Evolutionary conservation across 2,113 vertebrate species (phyloP), one percentile per base, ranked within the genome.

Genomic region (Macaca nemestrina): DNA sequence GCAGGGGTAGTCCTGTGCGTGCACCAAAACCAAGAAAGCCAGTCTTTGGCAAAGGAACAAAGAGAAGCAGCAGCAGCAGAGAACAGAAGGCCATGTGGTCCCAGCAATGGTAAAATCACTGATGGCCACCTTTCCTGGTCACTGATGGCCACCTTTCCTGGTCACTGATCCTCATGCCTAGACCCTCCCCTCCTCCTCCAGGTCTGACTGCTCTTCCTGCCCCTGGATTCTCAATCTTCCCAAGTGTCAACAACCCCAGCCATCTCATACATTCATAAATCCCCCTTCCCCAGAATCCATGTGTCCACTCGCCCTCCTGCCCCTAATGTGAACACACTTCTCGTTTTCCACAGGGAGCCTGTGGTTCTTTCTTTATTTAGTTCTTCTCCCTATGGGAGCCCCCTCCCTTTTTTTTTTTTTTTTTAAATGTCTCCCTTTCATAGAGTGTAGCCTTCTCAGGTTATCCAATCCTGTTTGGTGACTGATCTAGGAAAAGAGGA

Each of bases 1-100:
- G 11, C 0, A 1, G n/a, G 30, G 25, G 27, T 55, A 55, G 48
- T 43, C 70, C 78, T 32, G 6, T 57, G 12, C 0, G 1, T 30
- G 18, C 32, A 32, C 32, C 61, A 30, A 92, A 92, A 73, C 14
- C 3, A 32, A 75, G 72, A 67, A 59, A 48, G 38, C 6, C 30
- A 50, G 6, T 50, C 72, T 80, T 67, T n/a, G 16, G 64, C 50
- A 48, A 80, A 80, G 43, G 43, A 7, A 75, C 4, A 64, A 40
- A 40, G 30, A 30, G 35, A 43, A 72, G 4, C 38, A n/a, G 25
- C 43, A 17, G 23, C 17, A 7, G 27, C 73, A 90, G 40, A 40
- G 48, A 4, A 57, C 79, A 57, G 45, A 52, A 67, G 55, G 80
- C 73, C 64, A 25, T 1, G 43, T 1, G 52, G 73, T 30, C 32